Evolutionary conservation across 2,797 vertebrate species (phyloP), one percentile per base, ranked within the genome.

Genomic region (Hippocampus kuda): DNA sequence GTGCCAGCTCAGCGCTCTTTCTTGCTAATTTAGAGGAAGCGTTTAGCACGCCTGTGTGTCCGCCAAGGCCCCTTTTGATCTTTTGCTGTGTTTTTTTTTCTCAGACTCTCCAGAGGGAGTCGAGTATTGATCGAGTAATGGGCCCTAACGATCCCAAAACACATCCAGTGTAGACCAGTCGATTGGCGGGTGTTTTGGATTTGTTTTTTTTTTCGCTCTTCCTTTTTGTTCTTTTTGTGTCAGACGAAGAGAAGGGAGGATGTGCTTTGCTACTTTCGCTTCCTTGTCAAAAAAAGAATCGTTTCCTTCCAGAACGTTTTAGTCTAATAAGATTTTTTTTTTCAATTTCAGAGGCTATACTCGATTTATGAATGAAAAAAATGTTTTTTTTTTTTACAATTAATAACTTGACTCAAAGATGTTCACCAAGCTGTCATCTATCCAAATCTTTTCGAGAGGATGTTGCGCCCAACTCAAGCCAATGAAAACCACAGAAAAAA

Each of bases 51-150:
- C 71, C 75, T 44, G 56, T 68, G n/a, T 51, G 71, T 59, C 66
- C 22, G 56, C 75, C 73, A 68, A 79, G 64, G 81, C 77, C 76
- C 79, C 82, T 73, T 86, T 83, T 83, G 81, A 84, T 83, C 77
- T 61, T 67, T 66, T 46, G 22, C 49, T 16, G 46, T 6, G 2
- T 51, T 24, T 44, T 59, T 27, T 59, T 59, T 27, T 24, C 41
- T 18, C 51, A 3, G 13, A 78, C 70, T 68, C 84, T 81, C 78
- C 64, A 51, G 78, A 81, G 81, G 80, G 76, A 71, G 78, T 71
- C 69, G 69, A 72, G 68, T 87, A 89, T 89, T 44, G 86, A 89
- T 89, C 75, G 1, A 70, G 69, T 86, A 87, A 88, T 88, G 82
- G 81, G 68, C 71, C 74, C 78, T 72, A 87, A 82, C 74, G 79